A percentile compares a stretch with the other conserved stretches of the same genome.
phyloP scores from a whole-genome alignment of 2,888 invertebrate species.

The Steinernema scapterisci region DNA sequence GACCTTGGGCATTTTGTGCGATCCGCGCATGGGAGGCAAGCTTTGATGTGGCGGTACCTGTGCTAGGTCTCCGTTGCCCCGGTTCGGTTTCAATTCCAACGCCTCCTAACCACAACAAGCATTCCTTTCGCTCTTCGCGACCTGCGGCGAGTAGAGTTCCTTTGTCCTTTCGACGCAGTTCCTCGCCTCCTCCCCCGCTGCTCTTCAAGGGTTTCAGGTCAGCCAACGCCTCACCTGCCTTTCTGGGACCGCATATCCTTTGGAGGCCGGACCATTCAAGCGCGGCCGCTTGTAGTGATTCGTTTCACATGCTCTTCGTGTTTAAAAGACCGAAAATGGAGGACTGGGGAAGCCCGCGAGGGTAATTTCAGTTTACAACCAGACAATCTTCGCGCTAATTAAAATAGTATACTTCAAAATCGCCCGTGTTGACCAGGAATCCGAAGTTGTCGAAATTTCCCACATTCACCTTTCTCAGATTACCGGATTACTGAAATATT shows the following conservation, averaged over 20 bases:
- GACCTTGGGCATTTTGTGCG: conserved; percentile 24
- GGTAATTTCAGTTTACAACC: conserved; percentile 29
- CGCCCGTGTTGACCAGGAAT: not conserved
- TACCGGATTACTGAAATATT: too few species aligned
- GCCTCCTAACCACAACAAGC: not conserved
- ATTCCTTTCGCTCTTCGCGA: not conserved
- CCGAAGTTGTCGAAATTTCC: not conserved
- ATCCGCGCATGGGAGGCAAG: not conserved
- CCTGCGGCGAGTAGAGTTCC: too few species aligned
- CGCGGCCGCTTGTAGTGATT: too few species aligned
- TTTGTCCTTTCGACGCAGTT: too few species aligned
- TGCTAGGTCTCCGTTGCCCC: not conserved
- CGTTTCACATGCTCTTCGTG: not conserved
- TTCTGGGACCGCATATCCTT: too few species aligned
- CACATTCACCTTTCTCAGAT: not conserved
- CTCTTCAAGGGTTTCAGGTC: too few species aligned
- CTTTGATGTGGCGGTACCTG: conserved; percentile 7
- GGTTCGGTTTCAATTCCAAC: not conserved
- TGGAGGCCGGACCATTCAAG: too few species aligned
- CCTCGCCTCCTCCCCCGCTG: too few species aligned
- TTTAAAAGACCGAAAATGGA: not conserved
- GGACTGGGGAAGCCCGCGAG: conserved; percentile 14
- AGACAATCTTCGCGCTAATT: conserved; percentile 24
- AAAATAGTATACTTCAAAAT: not conserved
- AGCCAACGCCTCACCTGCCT: too few species aligned